phyloP scores from a whole-genome alignment of 2,113 vertebrate species.

The Pseudopodoces humilis region DNA sequence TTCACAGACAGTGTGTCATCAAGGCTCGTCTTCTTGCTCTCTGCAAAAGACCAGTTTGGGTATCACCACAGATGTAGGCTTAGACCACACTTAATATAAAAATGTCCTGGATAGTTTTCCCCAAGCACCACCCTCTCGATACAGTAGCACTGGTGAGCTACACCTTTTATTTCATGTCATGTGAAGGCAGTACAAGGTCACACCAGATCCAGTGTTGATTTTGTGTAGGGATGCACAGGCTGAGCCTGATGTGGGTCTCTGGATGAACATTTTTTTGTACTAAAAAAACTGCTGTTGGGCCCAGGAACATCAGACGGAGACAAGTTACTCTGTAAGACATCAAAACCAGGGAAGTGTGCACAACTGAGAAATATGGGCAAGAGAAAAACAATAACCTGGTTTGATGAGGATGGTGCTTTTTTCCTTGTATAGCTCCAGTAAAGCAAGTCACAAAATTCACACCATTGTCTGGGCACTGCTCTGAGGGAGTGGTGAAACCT shows the following conservation, averaged over 20 bases:
- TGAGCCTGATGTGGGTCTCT: background rate
- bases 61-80: background rate
- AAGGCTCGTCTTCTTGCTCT: background rate
- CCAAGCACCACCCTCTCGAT: background rate
- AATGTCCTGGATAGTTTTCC: background rate
- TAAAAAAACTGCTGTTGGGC: background rate
- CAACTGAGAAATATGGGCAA: background rate
- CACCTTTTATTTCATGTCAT: background rate
- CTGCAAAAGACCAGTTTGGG: background rate
- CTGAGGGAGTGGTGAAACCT: background rate
- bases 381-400: background rate
- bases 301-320: background rate
- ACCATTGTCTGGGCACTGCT: background rate
- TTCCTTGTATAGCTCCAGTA: background rate
- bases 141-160: background rate
- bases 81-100: background rate
- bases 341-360: background rate
- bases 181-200: background rate
- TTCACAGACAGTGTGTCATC: background rate
- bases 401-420: background rate
- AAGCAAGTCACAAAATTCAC: background rate
- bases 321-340: background rate
- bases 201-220: background rate
- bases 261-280: background rate
- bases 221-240: background rate